A percentile compares a stretch with the other conserved stretches of the same genome.
These are phyloP conservation scores for Aromia moschata DNA, from an alignment of 2,888 invertebrate species.

Conservation along the genomic window DNA sequence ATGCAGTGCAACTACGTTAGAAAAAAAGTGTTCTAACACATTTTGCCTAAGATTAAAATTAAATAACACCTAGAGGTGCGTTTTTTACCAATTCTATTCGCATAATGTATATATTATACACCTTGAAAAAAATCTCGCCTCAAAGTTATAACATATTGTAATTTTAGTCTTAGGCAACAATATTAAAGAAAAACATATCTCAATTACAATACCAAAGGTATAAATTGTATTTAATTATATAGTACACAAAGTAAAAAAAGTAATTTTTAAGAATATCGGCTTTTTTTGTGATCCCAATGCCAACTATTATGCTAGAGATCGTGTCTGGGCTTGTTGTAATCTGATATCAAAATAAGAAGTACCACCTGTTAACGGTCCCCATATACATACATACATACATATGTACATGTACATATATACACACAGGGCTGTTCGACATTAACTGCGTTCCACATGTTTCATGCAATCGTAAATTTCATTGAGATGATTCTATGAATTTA, in stretches of 20 bases:
- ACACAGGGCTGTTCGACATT: background rate
- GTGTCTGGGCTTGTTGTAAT: conserved; percentile 4
- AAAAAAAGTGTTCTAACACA: conserved; percentile 16
- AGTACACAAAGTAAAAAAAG: conserved; percentile 14
- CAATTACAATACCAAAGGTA: too few relatives aligned
- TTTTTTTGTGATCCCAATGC: background rate
- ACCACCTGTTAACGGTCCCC: background rate
- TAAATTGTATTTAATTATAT: conserved; percentile 45
- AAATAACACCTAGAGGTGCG: conserved; percentile 37
- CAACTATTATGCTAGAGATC: too few relatives aligned
- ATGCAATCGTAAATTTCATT: background rate
- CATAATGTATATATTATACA: too few relatives aligned
- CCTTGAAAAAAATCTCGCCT: too few relatives aligned
- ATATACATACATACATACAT: background rate
- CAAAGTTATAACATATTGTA: conserved; percentile 46
- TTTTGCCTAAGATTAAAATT: conserved; percentile 30
- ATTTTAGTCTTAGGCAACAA: too few relatives aligned
- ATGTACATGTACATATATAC: background rate
- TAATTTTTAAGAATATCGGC: conserved; percentile 15
- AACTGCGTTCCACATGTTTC: background rate
- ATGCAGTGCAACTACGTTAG: background rate
- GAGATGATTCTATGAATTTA: background rate
- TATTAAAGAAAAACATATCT: too few relatives aligned
- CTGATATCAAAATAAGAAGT: background rate
- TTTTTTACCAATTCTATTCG: too few relatives aligned